Conservation (phyloP, 2,113 vertebrate genomes). For the Equus przewalskii region DNA sequence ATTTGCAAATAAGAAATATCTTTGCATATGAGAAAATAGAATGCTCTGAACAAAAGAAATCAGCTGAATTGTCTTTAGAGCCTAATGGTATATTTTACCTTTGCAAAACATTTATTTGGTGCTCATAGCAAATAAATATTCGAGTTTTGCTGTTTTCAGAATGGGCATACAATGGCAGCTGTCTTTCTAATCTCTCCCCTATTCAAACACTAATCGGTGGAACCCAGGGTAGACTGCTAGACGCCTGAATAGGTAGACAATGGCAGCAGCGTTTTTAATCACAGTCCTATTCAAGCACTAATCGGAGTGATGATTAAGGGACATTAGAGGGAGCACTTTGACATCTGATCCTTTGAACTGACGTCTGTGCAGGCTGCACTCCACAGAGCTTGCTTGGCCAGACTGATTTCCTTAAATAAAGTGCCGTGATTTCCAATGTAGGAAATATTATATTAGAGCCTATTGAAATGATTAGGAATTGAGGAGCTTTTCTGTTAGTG, state of each 20-base stretch:
- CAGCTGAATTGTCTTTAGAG: slow-evolving; percentile 85
- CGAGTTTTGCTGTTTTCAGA: slow-evolving; percentile 85
- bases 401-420: slow-evolving; percentile 86
- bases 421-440: slow-evolving; percentile 82
- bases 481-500: slow-evolving; percentile 85
- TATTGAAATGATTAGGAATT: slow-evolving; percentile 87
- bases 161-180: slow-evolving; percentile 88
- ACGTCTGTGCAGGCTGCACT: slow-evolving; percentile 82
- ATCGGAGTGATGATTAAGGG: slow-evolving; percentile 90
- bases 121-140: slow-evolving; percentile 86
- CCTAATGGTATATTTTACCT: slow-evolving; percentile 88
- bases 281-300: slow-evolving; percentile 90
- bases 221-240: slow-evolving; percentile 87
- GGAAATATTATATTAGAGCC: slow-evolving; percentile 86
- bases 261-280: slow-evolving; percentile 89
- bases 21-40: slow-evolving; percentile 81
- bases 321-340: slow-evolving; percentile 90
- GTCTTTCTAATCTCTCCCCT: slow-evolving; percentile 87
- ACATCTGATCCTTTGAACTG: slow-evolving; percentile 90
- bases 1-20: slow-evolving; percentile 88
- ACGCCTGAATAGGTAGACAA: slow-evolving; percentile 89
- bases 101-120: slow-evolving; percentile 88
- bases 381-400: slow-evolving; percentile 82
- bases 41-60: slow-evolving; percentile 85
- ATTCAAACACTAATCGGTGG: slow-evolving; percentile 89